Conservation (phyloP, 2,888 invertebrate genomes). For the Parelbella ahira region DNA sequence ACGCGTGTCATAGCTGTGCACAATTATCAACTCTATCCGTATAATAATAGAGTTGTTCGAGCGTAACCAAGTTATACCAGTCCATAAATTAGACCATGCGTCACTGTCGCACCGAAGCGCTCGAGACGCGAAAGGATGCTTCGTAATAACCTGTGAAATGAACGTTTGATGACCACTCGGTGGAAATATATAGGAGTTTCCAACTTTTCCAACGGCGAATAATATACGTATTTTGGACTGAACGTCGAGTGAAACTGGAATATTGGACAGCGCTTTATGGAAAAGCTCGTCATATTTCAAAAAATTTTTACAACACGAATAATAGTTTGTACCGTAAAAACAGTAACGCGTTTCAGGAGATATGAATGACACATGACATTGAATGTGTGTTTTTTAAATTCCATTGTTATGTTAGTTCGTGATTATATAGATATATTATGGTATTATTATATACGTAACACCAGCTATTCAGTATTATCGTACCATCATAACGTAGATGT, state of each 20-base stretch:
- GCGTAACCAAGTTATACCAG: constrained; percentile 38
- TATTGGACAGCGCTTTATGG: constrained; percentile 4
- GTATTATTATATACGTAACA: no score
- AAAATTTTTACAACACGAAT: no score
- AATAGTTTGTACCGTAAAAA: no score
- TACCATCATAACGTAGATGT: no score
- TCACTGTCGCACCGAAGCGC: constrained; percentile 59
- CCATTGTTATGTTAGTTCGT: no score
- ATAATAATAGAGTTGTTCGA: constrained; percentile 19
- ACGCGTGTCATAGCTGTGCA: constrained; percentile 27
- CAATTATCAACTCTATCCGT: constrained; percentile 42
- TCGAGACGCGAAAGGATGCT: constrained; percentile 50
- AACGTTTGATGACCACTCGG: constrained; percentile 60
- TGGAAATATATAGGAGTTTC: constrained; percentile 39
- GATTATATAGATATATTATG: no score
- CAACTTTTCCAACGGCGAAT: constrained; percentile 34
- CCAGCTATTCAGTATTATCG: no score
- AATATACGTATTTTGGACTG: constrained; percentile 39
- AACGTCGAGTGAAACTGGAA: constrained; percentile 32
- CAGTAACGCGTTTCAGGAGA: no score
- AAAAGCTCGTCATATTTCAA: no score
- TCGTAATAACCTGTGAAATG: constrained; percentile 70
- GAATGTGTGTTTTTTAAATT: no score
- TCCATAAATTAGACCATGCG: constrained; percentile 68
- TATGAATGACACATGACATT: no score